Evolutionary conservation across 2,888 invertebrate genomes (phyloP), one percentile per base, ranked within the genome.

Genomic region (Aspidiotus destructor): DNA sequence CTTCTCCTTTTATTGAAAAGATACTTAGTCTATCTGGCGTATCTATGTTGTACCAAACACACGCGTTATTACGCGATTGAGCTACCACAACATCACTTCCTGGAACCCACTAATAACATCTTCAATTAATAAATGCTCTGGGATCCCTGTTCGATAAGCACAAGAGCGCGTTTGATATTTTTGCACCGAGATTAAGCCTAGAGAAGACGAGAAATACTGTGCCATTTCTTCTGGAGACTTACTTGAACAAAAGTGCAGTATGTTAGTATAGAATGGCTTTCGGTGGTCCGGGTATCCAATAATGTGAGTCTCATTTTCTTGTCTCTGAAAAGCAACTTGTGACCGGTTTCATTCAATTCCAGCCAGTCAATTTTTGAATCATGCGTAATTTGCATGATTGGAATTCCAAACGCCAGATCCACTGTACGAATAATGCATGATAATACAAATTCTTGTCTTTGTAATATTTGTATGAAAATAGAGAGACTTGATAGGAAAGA

Each of bases 11-110:
- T 52, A 92, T 83, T 0, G 85, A 82, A 75, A 89, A 84, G 72
- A 87, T 81, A 0, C 88, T 90, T 0, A 90, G 85, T 73, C 88
- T 85, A 74, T 92, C 92, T 0, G 92, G 89, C 13, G 88, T 82
- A 75, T 93, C 92, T 60, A 93, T 89, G 77, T 93, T 93, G 78
- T 94, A 91, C 99, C 99, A 99, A 69, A 98, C 87, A 63, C 94
- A 91, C 15, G 99, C 79, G 75, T 88, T 92, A 68, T 85, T 87
- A 17, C 89, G 86, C 68, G 92, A 90, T 78, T 99, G 98, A 0
- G 97, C 97, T 0, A 99, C 94, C 0, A 94, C 92, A 0, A 99
- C 98, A 76, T 99, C 98, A 78, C 97, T 97, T 69, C 90, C 86
- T 69, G 92, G 89, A 7, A 93, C 90, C 92, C 92, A 92, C 80